Evolutionary conservation across 2,888 invertebrate species (phyloP).

Genomic region (Cantharis nigra): DNA sequence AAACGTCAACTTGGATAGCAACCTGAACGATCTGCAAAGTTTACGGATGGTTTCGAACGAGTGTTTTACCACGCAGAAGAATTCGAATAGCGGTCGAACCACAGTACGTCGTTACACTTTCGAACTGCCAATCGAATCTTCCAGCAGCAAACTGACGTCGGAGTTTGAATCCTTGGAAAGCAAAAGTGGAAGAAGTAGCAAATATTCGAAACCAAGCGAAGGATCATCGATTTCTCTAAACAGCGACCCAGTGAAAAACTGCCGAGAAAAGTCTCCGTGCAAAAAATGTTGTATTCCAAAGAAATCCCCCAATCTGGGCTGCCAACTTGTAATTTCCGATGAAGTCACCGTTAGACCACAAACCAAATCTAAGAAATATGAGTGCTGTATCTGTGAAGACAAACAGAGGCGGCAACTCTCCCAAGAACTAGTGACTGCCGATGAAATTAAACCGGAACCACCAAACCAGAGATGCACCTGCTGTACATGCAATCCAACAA

Average conservation of each 20-base stretch:
- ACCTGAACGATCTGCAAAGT: background rate
- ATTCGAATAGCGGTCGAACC: background rate
- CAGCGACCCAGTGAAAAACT: background rate
- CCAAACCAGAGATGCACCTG: background rate
- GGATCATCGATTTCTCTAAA: background rate
- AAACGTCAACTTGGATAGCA: background rate
- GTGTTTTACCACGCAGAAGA: background rate
- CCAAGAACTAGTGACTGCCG: background rate
- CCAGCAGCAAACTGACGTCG: background rate
- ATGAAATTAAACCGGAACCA: background rate
- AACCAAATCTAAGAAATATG: background rate
- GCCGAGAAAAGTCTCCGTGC: background rate
- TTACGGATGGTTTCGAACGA: background rate
- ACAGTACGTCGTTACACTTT: constrained; percentile 23
- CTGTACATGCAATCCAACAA: background rate
- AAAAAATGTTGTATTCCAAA: background rate
- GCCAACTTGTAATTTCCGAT: background rate
- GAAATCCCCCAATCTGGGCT: background rate
- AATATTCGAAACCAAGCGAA: background rate
- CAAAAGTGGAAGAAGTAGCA: background rate
- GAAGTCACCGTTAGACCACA: background rate
- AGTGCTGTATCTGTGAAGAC: too few relatives aligned
- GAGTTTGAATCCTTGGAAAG: background rate
- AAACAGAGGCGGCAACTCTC: background rate
- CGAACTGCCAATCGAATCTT: constrained; percentile 19